Percentiles rank a stretch among this genome's conserved stretches.
Conservation (phyloP, 2,797 vertebrate species). For the Remorina albescens region DNA sequence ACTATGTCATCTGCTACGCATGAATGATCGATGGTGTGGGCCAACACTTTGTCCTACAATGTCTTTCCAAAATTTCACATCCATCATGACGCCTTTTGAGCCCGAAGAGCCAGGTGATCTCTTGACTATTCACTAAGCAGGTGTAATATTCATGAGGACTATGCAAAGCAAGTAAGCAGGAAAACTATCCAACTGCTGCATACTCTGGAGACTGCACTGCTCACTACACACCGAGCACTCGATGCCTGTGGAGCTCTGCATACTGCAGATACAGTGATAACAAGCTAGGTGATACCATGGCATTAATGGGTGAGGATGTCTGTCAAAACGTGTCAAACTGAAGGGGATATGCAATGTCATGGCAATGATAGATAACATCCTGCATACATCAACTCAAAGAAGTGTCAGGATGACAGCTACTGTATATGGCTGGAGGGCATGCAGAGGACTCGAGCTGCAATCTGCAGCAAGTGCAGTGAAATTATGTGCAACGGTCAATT, state of each 20-base stretch:
- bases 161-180: slow-evolving; percentile 16
- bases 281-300: slow-evolving; percentile 56
- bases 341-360: slow-evolving; percentile 65
- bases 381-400: slow-evolving; percentile 57
- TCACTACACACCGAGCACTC: background rate
- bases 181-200: slow-evolving; percentile 26
- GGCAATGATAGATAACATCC: slow-evolving; percentile 75
- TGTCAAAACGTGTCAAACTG: slow-evolving; percentile 67
- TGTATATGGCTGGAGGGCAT: slow-evolving; percentile 72
- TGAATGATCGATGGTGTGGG: slow-evolving; percentile 77
- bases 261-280: slow-evolving; percentile 57
- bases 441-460: slow-evolving; percentile 66
- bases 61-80: slow-evolving; percentile 74
- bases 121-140: slow-evolving; percentile 43
- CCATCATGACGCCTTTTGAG: slow-evolving; percentile 63
- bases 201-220: slow-evolving; percentile 25
- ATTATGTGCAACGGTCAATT: slow-evolving; percentile 53
- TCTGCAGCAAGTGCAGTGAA: slow-evolving; percentile 54
- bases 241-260: background rate
- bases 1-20: slow-evolving; percentile 74
- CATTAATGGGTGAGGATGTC: slow-evolving; percentile 71
- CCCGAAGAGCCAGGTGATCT: slow-evolving; percentile 44
- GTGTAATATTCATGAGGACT: slow-evolving; percentile 43
- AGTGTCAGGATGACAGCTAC: slow-evolving; percentile 66
- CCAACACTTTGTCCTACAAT: slow-evolving; percentile 75